Evolutionary conservation across 2,113 vertebrate species (phyloP).

Genomic region (Macroglossus sobrinus): DNA sequence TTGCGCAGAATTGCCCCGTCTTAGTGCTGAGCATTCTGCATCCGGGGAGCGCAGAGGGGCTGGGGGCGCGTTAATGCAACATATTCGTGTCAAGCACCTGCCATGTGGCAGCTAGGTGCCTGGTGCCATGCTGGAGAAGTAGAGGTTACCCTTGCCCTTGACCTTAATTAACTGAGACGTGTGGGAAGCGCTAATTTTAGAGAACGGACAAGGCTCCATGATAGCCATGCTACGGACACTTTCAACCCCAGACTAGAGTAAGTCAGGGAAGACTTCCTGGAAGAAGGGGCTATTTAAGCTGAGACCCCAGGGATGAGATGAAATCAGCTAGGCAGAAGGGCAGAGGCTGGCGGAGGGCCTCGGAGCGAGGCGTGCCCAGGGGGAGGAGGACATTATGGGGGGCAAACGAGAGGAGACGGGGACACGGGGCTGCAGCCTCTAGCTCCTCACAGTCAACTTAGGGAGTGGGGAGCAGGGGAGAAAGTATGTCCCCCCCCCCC

Average conservation of each 20-base stretch:
- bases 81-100: too few species aligned
- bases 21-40: neutral
- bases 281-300: neutral
- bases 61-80: too few species aligned
- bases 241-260: neutral
- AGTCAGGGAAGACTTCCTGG: neutral
- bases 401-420: neutral
- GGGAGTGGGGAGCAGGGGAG: neutral
- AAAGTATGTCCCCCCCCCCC: neutral
- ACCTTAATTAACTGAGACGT: neutral
- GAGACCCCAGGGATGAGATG: neutral
- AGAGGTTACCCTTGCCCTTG: neutral
- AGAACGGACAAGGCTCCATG: neutral
- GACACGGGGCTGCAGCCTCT: neutral
- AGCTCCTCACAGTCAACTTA: neutral
- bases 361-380: too few species aligned
- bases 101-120: too few species aligned
- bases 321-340: neutral
- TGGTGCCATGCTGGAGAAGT: too few species aligned
- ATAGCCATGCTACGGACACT: neutral
- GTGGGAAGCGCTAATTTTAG: neutral
- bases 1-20: rapidly evolving
- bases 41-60: too few species aligned
- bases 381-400: neutral
- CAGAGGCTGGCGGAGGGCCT: too few species aligned